Base-by-base conservation (phyloP, 2,888 invertebrate species). In the Imbricaverruca yamaguchii region DNA sequence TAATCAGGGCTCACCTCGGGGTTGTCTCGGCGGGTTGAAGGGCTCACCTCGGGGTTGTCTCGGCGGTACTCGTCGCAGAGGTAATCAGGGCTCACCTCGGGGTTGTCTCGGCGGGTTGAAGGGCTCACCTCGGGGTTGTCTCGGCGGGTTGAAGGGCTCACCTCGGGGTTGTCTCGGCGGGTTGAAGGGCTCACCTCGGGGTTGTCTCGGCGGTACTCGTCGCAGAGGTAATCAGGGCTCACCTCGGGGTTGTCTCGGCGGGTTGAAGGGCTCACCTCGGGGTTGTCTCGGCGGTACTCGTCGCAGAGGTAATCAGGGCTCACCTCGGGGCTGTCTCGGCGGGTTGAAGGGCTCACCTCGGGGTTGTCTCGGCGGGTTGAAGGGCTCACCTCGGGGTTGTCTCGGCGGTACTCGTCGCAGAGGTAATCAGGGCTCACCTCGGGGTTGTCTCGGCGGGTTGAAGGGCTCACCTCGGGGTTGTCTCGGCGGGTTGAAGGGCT, bases 361-460 rank as follows among this genome's bases (percentile, higher is more conserved):
- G 39, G 39, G n/a, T n/a, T n/a, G n/a, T n/a, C n/a, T n/a, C n/a
- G n/a, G n/a, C n/a, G 25, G 25, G 23, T 18, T 25, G 12, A 25
- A 25, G 11, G 13, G n/a, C 65, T 8, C 8, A 79, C 79, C 63
- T 90, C 89, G 25, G 88, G 88, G 87, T 94, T 90, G 2, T 90
- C 90, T 39, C 89, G 88, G 65, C 85, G 85, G 86, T 92, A 94
- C 85, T 90, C 89, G 59, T 93, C 91, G 87, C 95, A 95, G 81
- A 96, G 87, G 86, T 92, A 90, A 86, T 92, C 89, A 4, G 93
- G n/a, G n/a, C n/a, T n/a, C n/a, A n/a, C n/a, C n/a, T n/a, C n/a
- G n/a, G n/a, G n/a, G n/a, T n/a, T n/a, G n/a, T n/a, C n/a, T n/a
- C n/a, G n/a, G 39, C 1, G 39, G 39, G 4, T 39, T 39, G 39